A percentile compares a stretch with the other conserved stretches of the same genome.
phyloP scores from a whole-genome alignment of 2,113 vertebrate species.

The Phylloscopus trochiloides region DNA sequence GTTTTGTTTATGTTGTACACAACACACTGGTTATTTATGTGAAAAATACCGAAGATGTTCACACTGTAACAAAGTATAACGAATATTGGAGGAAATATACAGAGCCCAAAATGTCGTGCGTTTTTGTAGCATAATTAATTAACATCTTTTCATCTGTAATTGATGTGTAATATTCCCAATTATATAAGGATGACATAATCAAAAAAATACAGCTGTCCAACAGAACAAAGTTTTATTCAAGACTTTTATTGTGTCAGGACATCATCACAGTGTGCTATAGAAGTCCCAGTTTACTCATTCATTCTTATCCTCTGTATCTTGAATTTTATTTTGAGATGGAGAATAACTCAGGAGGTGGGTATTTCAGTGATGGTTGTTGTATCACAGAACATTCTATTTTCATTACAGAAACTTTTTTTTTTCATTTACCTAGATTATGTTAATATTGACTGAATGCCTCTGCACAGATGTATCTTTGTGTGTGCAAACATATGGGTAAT shows the following conservation, averaged over 20 bases:
- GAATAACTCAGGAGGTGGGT: not conserved
- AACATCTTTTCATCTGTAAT: not conserved
- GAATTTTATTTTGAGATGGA: not conserved
- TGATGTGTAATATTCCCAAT: not conserved
- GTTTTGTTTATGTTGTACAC: not conserved
- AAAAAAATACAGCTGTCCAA: not conserved
- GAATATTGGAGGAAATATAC: not conserved
- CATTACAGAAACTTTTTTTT: not conserved
- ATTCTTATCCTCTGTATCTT: not conserved
- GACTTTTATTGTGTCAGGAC: not conserved
- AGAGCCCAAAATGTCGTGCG: not conserved
- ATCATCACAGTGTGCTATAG: not conserved
- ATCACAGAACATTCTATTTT: not conserved
- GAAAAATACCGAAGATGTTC: not conserved
- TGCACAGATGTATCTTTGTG: not conserved
- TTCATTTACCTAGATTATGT: not conserved
- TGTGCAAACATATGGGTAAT: not conserved
- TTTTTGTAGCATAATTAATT: not conserved
- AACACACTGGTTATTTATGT: not conserved
- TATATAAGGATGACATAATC: not conserved
- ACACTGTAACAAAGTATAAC: not conserved
- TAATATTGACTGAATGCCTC: not conserved
- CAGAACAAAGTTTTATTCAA: not conserved
- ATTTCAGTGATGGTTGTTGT: fast-evolving
- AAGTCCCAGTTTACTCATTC: not conserved